Evolutionary conservation across 2,888 invertebrate genomes (phyloP).

Genomic region (Drosophila suboccidentalis): DNA sequence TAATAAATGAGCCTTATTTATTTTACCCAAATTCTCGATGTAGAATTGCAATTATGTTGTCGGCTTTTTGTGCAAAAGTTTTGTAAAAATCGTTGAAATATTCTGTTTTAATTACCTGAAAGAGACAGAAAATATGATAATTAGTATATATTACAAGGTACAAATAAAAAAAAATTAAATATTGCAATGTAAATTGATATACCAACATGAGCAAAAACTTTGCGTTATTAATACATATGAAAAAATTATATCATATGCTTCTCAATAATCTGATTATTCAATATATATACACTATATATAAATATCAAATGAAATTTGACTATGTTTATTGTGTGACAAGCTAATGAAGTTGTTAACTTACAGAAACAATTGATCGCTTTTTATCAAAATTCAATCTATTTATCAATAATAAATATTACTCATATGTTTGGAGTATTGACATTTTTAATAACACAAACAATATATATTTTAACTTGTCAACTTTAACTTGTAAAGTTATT

Average conservation of each 20-base stretch:
- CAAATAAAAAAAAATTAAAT: neutral
- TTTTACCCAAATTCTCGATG: slow-evolving; percentile 25
- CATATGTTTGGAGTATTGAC: too few species aligned
- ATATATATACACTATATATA: neutral
- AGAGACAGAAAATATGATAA: slow-evolving; percentile 48
- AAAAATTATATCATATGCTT: neutral
- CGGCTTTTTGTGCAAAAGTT: slow-evolving; percentile 22
- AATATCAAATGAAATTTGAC: too few species aligned
- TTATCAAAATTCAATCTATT: too few species aligned
- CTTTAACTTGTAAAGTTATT: too few species aligned
- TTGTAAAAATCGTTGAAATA: slow-evolving; percentile 51
- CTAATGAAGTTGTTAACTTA: neutral
- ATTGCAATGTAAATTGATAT: slow-evolving; percentile 11
- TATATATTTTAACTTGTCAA: too few species aligned
- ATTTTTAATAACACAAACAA: too few species aligned
- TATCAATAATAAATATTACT: too few species aligned
- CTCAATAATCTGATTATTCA: neutral
- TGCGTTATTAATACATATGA: neutral
- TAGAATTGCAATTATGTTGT: slow-evolving; percentile 18
- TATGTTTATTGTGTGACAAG: neutral
- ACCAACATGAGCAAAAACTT: neutral
- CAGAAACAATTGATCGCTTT: too few species aligned
- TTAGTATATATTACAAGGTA: slow-evolving; percentile 41
- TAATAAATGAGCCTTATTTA: slow-evolving; percentile 63
- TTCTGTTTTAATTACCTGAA: slow-evolving; percentile 72